phyloP scores from a whole-genome alignment of 1,140 invertebrate species.

The Pararge aegeria region DNA sequence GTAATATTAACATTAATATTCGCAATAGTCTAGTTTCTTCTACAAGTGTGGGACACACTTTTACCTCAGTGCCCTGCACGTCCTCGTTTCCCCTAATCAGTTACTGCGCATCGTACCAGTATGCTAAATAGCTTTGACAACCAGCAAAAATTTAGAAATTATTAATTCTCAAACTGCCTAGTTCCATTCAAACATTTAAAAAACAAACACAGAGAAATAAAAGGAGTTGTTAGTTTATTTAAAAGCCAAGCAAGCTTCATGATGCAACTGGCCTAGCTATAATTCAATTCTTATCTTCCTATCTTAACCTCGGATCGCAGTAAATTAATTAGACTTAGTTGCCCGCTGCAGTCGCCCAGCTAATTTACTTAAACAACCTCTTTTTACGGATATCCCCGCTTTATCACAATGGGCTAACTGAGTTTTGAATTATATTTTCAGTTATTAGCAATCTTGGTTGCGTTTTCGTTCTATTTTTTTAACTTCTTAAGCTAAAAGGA shows the following conservation, averaged over 20 bases:
- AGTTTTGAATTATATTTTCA: slow-evolving; percentile 14
- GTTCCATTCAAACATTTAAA: no score
- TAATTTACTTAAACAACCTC: slow-evolving; percentile 26
- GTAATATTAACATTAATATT: no score
- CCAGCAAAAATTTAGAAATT: no score
- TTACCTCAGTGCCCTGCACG: no score
- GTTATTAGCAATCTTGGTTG: neutral
- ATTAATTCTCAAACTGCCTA: no score
- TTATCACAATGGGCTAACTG: slow-evolving; percentile 18
- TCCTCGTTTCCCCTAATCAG: no score
- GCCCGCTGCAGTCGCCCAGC: slow-evolving; percentile 18
- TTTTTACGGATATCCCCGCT: slow-evolving; percentile 19
- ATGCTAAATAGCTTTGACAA: no score
- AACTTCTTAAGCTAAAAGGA: neutral
- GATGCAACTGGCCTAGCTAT: slow-evolving; percentile 11
- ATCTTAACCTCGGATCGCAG: slow-evolving; percentile 27
- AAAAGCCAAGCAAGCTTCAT: neutral
- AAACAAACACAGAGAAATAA: neutral
- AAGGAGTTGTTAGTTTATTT: neutral
- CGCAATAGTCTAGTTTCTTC: no score
- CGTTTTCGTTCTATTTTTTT: neutral
- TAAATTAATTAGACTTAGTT: slow-evolving; percentile 29
- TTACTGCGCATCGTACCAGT: no score
- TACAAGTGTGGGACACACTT: no score
- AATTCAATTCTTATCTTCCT: slow-evolving; percentile 28